phyloP scores from a whole-genome alignment of 1,140 invertebrate genomes.

The Apis dorsata region DNA sequence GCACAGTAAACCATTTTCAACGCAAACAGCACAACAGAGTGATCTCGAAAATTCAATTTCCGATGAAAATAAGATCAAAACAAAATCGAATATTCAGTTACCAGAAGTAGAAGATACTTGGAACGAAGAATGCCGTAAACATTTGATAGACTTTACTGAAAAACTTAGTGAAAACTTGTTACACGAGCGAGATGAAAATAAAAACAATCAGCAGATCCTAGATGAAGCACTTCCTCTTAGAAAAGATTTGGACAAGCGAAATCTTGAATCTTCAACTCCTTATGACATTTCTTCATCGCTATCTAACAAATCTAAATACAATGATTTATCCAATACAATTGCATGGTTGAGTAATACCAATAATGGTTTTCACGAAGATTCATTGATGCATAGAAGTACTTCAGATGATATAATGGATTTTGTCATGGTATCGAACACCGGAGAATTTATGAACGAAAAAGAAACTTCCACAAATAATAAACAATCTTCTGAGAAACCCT shows the following conservation, averaged over 20 bases:
- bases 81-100: slow-evolving; percentile 33
- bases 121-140: slow-evolving; percentile 84
- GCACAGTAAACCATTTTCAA: slow-evolving; percentile 17
- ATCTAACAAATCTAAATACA: slow-evolving; percentile 17
- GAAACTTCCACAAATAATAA: slow-evolving; percentile 45
- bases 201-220: slow-evolving; percentile 47
- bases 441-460: slow-evolving; percentile 65
- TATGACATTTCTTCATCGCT: neutral
- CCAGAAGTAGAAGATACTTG: slow-evolving; percentile 79
- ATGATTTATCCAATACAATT: slow-evolving; percentile 57
- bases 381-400: slow-evolving; percentile 51
- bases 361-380: slow-evolving; percentile 25
- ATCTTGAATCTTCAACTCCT: neutral
- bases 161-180: slow-evolving; percentile 87
- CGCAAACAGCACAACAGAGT: slow-evolving; percentile 25
- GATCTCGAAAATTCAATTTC: neutral
- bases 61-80: neutral
- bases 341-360: slow-evolving; percentile 58
- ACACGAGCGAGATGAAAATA: slow-evolving; percentile 72
- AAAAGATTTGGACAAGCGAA: neutral
- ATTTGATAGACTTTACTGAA: slow-evolving; percentile 89
- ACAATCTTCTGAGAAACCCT: slow-evolving; percentile 67
- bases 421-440: slow-evolving; percentile 68
- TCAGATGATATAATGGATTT: slow-evolving; percentile 74
- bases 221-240: slow-evolving; percentile 29